Conservation (phyloP, 37 sponge, comb jelly and placozoan genomes). For the Crambe crambe region DNA sequence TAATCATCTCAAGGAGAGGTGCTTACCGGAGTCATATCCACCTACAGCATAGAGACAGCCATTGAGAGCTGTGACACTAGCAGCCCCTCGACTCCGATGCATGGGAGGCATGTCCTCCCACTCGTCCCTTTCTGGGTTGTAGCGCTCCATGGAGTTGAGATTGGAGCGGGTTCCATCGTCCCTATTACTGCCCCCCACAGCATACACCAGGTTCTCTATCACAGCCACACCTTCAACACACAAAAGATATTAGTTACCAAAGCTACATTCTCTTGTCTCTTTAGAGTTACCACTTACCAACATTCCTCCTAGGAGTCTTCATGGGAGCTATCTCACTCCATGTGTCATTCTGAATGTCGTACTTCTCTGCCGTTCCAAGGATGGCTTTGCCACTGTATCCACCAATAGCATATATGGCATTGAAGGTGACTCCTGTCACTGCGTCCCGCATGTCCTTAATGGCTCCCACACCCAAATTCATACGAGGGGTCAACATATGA, state of each 20-base stretch:
- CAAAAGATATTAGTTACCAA: too few relatives aligned
- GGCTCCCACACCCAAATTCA: slow-evolving; percentile 91
- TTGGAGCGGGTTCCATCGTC: slow-evolving; percentile 90
- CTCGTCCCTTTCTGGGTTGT: slow-evolving; percentile 82
- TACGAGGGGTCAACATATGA: slow-evolving; percentile 80
- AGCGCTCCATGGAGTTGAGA: slow-evolving; percentile 91
- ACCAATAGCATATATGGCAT: slow-evolving; percentile 80
- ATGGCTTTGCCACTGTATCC: slow-evolving; percentile 89
- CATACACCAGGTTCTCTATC: slow-evolving; percentile 81
- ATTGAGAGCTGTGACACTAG: slow-evolving; percentile 82
- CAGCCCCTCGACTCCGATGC: slow-evolving; percentile 86
- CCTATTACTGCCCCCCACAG: slow-evolving; percentile 87
- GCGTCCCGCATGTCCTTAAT: slow-evolving; percentile 83
- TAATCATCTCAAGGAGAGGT: background rate
- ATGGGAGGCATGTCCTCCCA: slow-evolving; percentile 94
- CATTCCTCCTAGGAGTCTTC: slow-evolving; percentile 87
- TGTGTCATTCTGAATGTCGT: slow-evolving; percentile 76
- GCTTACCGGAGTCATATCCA: slow-evolving; percentile 82
- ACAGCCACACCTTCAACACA: slow-evolving; percentile 80
- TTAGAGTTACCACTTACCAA: slow-evolving; percentile 50
- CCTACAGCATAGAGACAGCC: slow-evolving; percentile 88
- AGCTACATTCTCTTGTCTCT: background rate
- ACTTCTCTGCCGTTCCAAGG: slow-evolving; percentile 85
- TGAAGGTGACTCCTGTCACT: slow-evolving; percentile 80
- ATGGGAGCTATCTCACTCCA: slow-evolving; percentile 86